Evolutionary conservation across 2,113 vertebrate genomes (phyloP), one percentile per base, ranked within the genome.

Genomic region (Todiramphus chloris): DNA sequence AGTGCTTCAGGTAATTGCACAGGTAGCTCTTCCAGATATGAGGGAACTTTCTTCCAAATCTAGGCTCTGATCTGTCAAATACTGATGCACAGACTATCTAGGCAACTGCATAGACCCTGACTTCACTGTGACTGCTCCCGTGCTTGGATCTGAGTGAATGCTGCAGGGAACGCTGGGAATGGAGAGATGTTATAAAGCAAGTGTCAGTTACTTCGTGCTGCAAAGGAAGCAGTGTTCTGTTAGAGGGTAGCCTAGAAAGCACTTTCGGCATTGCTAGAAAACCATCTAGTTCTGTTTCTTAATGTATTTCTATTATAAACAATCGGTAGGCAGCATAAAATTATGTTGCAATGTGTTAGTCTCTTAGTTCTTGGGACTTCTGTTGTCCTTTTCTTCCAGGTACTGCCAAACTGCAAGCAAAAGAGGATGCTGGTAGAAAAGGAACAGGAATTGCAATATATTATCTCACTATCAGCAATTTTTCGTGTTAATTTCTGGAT

Each of bases 51-150:
- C 8, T 56, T 20, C 19, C 30, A 68, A 2, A 81, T 19, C 25
- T 30, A 50, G 51, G 30, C 64, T 80, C 46, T 35, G 18, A 67
- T 72, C 16, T 28, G 74, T 50, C 56, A 68, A 58, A 60, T 12
- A 25, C 17, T 10, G n/a, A 72, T 53, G 63, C 16, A 43, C 31
- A 44, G 43, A 5, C 59, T 28, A 7, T 5, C 16, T 25, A 24
- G 77, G 68, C 17, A 25, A 3, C 33, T 31, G 19, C 46, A 43
- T 2, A 2, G 33, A 6, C 43, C 25, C 17, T 33, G 43, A 31
- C 11, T 80, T 83, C 11, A 10, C 27, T 6, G 37, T 19, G 58
- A 6, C 50, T 20, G 44, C 41, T 82, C 41, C 20, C 0, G 0
- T 41, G 63, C 50, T 58, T 53, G 20, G 44, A 16, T 21, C 28